Evolutionary conservation across 2,888 invertebrate genomes (phyloP).

Genomic region (Tortricodes alternella): DNA sequence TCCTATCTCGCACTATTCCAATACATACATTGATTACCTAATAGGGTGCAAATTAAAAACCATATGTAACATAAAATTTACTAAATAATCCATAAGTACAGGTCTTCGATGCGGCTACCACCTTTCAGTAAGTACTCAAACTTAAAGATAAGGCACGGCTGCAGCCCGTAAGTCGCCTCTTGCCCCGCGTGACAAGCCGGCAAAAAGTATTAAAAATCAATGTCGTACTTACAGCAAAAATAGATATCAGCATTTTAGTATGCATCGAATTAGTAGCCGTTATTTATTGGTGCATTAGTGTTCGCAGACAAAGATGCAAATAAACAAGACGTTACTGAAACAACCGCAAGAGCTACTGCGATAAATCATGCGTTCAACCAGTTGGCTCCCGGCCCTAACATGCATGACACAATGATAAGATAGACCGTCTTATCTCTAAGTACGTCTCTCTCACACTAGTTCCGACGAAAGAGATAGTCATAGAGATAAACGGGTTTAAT

Average conservation of each 20-base stretch:
- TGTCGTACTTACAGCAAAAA: constrained; percentile 2
- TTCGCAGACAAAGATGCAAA: constrained; percentile 3
- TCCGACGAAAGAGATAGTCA: too few species aligned
- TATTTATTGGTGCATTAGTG: constrained; percentile 27
- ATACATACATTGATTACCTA: too few species aligned
- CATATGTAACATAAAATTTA: too few species aligned
- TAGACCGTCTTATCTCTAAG: too few species aligned
- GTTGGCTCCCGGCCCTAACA: too few species aligned
- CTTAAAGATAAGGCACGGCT: constrained; percentile 72
- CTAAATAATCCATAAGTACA: too few species aligned
- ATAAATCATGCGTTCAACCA: constrained; percentile 16
- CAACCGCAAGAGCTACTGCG: background rate
- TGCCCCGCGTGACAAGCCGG: background rate
- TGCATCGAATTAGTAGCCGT: constrained; percentile 12
- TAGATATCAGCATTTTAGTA: constrained; percentile 6
- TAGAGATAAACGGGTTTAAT: too few species aligned
- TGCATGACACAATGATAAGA: too few species aligned
- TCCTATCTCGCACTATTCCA: too few species aligned
- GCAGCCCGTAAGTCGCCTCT: constrained; percentile 40
- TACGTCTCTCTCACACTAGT: too few species aligned
- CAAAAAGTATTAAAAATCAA: constrained; percentile 11
- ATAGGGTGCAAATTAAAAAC: too few species aligned
- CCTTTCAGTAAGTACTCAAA: constrained; percentile 9
- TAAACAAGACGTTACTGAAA: constrained; percentile 5
- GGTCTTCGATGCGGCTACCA: constrained; percentile 32